Percentiles rank a stretch among this genome's conserved stretches.
phyloP scores from a whole-genome alignment of 2,113 vertebrate species.

The Rana temporaria region DNA sequence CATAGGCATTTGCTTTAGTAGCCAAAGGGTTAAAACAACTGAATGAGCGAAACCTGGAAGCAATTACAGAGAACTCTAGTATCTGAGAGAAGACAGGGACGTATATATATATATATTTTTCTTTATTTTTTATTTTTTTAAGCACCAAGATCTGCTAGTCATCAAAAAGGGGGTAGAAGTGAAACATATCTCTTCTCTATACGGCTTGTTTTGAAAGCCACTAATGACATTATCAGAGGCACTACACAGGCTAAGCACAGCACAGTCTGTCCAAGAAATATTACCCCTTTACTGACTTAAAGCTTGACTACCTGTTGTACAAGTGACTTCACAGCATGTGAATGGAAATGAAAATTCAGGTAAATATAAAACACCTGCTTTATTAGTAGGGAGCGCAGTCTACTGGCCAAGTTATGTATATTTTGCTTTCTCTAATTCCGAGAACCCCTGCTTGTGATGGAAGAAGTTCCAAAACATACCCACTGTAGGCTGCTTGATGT shows the following conservation, averaged over 20 bases:
- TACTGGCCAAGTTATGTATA: too few relatives aligned
- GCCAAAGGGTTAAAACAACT: constrained; percentile 56
- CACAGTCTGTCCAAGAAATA: constrained; percentile 65
- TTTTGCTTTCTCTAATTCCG: too few relatives aligned
- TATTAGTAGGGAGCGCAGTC: too few relatives aligned
- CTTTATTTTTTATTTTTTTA: constrained; percentile 39
- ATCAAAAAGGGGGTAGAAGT: constrained; percentile 71
- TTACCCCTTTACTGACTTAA: constrained; percentile 58
- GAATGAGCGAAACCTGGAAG: constrained; percentile 70
- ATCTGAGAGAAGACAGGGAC: constrained; percentile 63
- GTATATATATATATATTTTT: background rate
- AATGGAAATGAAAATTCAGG: too few relatives aligned
- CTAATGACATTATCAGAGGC: constrained; percentile 62
- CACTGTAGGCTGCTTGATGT: too few relatives aligned
- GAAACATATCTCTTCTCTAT: constrained; percentile 55
- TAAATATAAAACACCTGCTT: too few relatives aligned
- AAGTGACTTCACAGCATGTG: too few relatives aligned
- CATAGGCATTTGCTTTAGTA: constrained; percentile 23
- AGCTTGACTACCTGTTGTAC: background rate
- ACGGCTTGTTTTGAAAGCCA: constrained; percentile 62
- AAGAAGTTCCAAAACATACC: too few relatives aligned
- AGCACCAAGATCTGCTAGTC: constrained; percentile 64
- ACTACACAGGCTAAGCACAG: constrained; percentile 59
- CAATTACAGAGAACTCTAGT: constrained; percentile 70
- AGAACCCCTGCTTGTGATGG: too few relatives aligned